Base-by-base conservation (phyloP, 2,113 vertebrate species). In the Anolis carolinensis region DNA sequence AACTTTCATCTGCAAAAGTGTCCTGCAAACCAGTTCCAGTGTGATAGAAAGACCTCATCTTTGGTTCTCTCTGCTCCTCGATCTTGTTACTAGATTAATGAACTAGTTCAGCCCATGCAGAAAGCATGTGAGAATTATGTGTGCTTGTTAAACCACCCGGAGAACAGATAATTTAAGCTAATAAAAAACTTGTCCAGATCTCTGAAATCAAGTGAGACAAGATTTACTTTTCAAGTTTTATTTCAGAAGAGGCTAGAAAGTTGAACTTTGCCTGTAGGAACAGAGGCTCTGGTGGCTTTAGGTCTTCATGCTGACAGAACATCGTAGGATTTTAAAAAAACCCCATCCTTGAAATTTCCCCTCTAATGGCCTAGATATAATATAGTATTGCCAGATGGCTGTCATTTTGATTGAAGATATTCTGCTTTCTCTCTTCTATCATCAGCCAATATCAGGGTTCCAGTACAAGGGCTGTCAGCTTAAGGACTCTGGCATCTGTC, bases 171-270 rank as follows among this genome's bases (percentile, higher is more conserved):
- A 72, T 44, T 72, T 72, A 67, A 86, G 27, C 34, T 79, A 52
- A 79, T 79, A 32, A 62, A 79, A 71, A 44, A 72, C 55, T 30
- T 71, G 2, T 72, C 52, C 55, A 30, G 44, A 32, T 72, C 52
- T 16, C 27, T 62, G 36, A 39, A 59, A 48, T 85, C 21, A 71
- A 27, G 10, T 72, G 76, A 52, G 59, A 21, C 50, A 59, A 62
- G 39, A 50, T 79, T 79, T 71, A 20, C 34, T 79, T 86, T 20
- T 63, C 27, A 59, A 62, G 10, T 79, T 79, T 44, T 72, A 86
- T 86, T 79, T 72, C 50, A 86, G 65, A 86, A 13, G 27, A 21
- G 27, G 21, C 27, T 48, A 27, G 76, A 72, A 27, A 3, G 30
- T 23, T 65, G 50, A 39, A 55, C 70, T 72, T 86, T 79, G 34